These are phyloP conservation scores for Diceros bicornis DNA, from an alignment of 2,797 vertebrate species.

Conservation along the genomic window DNA sequence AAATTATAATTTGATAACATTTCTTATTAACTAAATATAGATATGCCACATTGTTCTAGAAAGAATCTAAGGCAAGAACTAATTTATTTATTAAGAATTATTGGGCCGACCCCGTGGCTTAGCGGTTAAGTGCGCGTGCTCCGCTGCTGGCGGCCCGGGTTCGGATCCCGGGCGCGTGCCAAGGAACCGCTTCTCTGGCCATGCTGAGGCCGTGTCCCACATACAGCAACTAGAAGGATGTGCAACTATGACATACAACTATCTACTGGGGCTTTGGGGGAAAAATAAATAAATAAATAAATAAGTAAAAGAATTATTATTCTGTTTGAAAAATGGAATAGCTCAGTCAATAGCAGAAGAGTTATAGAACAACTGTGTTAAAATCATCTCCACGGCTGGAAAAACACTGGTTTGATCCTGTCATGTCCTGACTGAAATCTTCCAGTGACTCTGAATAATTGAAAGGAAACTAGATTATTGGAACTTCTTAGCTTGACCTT, in stretches of 20 bases:
- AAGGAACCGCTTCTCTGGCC: too few species aligned
- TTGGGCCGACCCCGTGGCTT: too few species aligned
- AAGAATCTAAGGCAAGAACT: constrained; percentile 52
- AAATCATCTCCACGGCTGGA: background rate
- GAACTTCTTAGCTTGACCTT: background rate
- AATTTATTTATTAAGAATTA: constrained; percentile 50
- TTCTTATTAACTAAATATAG: constrained; percentile 36
- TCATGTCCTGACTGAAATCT: constrained; percentile 43
- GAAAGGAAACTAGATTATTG: background rate
- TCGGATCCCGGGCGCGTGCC: too few species aligned
- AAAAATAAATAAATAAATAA: too few species aligned
- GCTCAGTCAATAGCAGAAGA: background rate
- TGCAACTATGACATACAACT: too few species aligned
- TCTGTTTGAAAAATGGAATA: constrained; percentile 44
- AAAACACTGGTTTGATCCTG: background rate
- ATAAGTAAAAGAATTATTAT: constrained; percentile 45
- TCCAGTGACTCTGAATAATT: background rate
- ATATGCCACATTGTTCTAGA: background rate
- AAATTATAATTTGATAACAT: constrained; percentile 38
- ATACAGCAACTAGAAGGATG: too few species aligned
- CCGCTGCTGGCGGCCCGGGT: too few species aligned
- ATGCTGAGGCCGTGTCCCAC: too few species aligned
- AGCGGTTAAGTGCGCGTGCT: too few species aligned
- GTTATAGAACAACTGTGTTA: background rate
- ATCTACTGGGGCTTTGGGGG: too few species aligned